phyloP scores from a whole-genome alignment of 2,113 vertebrate genomes.

The Podarcis muralis region DNA sequence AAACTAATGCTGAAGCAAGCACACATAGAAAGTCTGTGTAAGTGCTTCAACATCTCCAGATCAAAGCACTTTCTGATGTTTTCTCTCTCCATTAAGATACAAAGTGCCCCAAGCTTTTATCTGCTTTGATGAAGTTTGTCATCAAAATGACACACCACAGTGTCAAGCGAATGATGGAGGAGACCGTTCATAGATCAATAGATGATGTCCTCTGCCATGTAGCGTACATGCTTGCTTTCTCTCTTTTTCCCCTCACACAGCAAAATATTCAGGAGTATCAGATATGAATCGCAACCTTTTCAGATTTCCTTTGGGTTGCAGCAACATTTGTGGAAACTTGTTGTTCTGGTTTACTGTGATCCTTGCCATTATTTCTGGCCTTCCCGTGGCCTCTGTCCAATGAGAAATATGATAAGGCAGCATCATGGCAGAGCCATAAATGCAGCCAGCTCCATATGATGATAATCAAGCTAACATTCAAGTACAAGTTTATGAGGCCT shows the following conservation, averaged over 20 bases:
- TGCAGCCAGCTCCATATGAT: background rate
- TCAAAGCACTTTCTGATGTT: background rate
- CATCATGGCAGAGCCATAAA: background rate
- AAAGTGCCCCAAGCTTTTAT: conserved; percentile 14
- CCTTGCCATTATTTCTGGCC: background rate
- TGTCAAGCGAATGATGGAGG: conserved; percentile 10
- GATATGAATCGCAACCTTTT: conserved; percentile 6
- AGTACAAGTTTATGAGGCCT: background rate
- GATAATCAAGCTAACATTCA: background rate
- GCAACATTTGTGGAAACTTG: conserved; percentile 1
- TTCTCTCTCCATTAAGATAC: conserved; percentile 35
- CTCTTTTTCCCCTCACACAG: background rate
- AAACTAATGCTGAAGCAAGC: background rate
- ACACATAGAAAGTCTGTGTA: background rate
- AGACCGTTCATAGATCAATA: conserved; percentile 4
- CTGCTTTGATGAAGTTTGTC: background rate
- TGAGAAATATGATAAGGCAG: background rate
- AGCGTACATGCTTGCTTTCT: background rate
- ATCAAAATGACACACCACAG: conserved; percentile 12
- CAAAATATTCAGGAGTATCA: background rate
- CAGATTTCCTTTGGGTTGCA: background rate
- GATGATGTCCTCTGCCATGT: conserved; percentile 13
- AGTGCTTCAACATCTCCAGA: background rate
- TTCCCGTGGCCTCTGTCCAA: background rate
- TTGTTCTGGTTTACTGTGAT: conserved; percentile 9